Conservation (phyloP, 2,888 invertebrate genomes). For the Acrobasis repandana region DNA sequence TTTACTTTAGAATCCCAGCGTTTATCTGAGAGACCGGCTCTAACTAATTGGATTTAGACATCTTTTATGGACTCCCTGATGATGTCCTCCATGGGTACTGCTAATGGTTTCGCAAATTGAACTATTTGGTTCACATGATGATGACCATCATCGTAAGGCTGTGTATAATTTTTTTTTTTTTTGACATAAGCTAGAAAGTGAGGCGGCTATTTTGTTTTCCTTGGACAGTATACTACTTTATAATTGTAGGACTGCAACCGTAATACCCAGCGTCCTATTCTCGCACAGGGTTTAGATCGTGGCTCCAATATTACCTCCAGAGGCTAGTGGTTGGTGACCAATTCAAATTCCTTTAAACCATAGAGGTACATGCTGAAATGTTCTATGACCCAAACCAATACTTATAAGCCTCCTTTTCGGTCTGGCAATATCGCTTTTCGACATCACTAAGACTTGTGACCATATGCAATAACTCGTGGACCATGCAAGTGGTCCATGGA, state of each 20-base stretch:
- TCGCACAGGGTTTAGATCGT: constrained; percentile 35
- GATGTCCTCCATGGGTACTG: constrained; percentile 24
- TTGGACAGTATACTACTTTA: constrained; percentile 39
- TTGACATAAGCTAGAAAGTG: constrained; percentile 33
- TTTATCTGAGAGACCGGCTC: constrained; percentile 19
- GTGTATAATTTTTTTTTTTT: background rate
- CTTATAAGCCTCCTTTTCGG: constrained; percentile 19
- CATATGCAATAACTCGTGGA: constrained; percentile 39
- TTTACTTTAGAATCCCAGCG: constrained; percentile 27
- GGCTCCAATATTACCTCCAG: constrained; percentile 30
- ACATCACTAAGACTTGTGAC: constrained; percentile 35
- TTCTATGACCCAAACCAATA: constrained; percentile 38
- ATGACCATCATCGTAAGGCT: constrained; percentile 3
- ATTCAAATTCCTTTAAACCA: constrained; percentile 20
- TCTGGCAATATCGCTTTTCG: constrained; percentile 38
- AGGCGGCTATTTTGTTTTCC: constrained; percentile 42
- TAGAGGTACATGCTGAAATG: constrained; percentile 10
- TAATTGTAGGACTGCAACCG: constrained; percentile 40
- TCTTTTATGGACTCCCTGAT: constrained; percentile 18
- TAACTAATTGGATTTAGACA: constrained; percentile 24
- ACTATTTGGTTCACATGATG: constrained; percentile 27
- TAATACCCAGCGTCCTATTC: constrained; percentile 40
- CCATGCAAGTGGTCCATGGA: constrained; percentile 26
- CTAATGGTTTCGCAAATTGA: constrained; percentile 16
- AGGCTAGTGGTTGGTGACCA: constrained; percentile 31